Evolutionary conservation across 2,888 invertebrate species (phyloP), one percentile per base, ranked within the genome.

Genomic region (Papilio gigon): DNA sequence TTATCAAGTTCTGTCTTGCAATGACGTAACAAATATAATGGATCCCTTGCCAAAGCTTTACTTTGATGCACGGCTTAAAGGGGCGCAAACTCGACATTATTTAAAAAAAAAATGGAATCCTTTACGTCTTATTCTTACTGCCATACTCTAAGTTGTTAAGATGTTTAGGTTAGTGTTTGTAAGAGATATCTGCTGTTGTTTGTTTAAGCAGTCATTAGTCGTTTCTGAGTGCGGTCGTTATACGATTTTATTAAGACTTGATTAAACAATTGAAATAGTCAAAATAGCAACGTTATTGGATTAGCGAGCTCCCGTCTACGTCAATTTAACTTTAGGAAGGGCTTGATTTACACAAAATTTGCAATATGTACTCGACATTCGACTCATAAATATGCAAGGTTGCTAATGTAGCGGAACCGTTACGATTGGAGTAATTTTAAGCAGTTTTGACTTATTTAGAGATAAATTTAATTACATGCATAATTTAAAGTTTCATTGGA

Each of bases 361-460:
- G 66, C 70, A 66, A 66, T 67, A 61, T 70, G 71, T 70, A 62
- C 73, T 71, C 72, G 73, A 75, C 73, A 73, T 73, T 73, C 71
- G 73, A 42, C 74, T 80, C 75, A 83, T 83, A 78, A 85, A 86
- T 86, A 85, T 86, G 79, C 78, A 85, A 70, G 75, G 75, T 84
- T 83, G 83, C 72, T 81, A 84, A 84, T 83, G 73, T 73, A 74
- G 78, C 76, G 79, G 78, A 80, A 83, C 80, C 76, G 77, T 79
- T 76, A 76, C 62, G 50, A 77, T 76, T 76, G 68, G 67, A 72
- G 65, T 73, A 63, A 68, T n/a, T 76, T 75, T 73, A 76, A 80
- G 73, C 76, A 75, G 76, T 75, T 72, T 56, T 61, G 25, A 62
- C 60, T 17, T 42, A 56, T 61, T 27, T 30, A 14, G 6, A 56